Evolutionary conservation across 2,797 vertebrate genomes (phyloP), one percentile per base, ranked within the genome.

Genomic region (Rhodeus uyekii): DNA sequence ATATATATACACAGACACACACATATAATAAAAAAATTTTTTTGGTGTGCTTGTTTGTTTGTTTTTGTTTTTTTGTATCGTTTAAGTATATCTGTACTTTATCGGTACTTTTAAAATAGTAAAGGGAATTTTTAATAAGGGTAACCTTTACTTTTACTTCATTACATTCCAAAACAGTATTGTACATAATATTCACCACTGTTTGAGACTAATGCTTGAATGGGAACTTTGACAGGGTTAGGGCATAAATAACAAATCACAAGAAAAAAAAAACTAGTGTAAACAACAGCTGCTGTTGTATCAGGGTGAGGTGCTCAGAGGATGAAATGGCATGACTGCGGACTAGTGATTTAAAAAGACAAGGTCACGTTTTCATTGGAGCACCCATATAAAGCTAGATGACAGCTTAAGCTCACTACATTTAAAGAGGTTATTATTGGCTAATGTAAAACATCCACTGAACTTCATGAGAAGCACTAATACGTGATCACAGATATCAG

Each of bases 221-320:
- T 53, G 19, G 76, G 46, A 55, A 81, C 77, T 76, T 85, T 77
- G 34, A 73, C 38, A 83, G 18, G 8, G 53, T 24, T 53, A 38
- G 58, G 60, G 77, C 76, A 72, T 46, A 64, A 81, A 85, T 80
- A 85, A 65, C 55, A 72, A 58, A 79, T n/a, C 34, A 55, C 48
- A 32, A 27, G 76, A 22, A 3, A 16, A 38, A 80, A 76, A 84
- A 48, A 80, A 39, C 27, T 75, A 80, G 38, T 67, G 27, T 74
- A 76, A 84, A 84, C 86, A 85, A 76, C 79, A 87, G 75, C 79
- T 86, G 81, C 58, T 83, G 29, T 76, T 81, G 27, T 82, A 85
- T 53, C 60, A 27, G 48, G 75, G 69, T 60, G 72, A 67, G 42
- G 42, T 63, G 64, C 29, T 39, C 42, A 65, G 82, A 78, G 75